Evolutionary conservation across 1,140 invertebrate species (phyloP).

Genomic region (Elysia chlorotica): DNA sequence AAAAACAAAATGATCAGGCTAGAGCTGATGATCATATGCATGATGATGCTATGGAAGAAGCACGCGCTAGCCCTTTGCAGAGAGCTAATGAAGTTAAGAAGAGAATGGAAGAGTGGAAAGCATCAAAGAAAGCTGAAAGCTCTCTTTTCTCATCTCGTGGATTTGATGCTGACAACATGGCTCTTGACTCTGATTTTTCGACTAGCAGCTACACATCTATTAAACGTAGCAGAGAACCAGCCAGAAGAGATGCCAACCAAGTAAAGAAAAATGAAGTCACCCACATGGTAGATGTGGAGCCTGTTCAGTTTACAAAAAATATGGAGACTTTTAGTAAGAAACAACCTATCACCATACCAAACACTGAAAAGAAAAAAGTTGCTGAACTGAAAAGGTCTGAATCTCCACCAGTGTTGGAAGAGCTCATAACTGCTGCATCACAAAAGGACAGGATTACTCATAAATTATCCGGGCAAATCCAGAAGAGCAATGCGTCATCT

Average conservation of each 20-base stretch:
- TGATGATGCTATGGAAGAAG: constrained; percentile 25
- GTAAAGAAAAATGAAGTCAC: not conserved
- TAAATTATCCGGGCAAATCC: no score
- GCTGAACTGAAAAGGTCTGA: not conserved
- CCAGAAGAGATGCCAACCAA: not conserved
- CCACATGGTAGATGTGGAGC: not conserved
- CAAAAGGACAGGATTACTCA: no score
- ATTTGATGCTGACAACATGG: constrained; percentile 3
- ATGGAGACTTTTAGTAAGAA: not conserved
- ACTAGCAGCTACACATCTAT: constrained; percentile 27
- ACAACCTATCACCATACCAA: not conserved
- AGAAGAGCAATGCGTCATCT: no score
- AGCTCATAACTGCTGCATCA: no score
- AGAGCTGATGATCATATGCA: not conserved
- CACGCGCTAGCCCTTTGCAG: constrained; percentile 26
- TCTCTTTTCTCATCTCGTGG: not conserved
- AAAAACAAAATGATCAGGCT: constrained; percentile 4
- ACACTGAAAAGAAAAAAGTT: not conserved
- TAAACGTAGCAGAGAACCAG: not conserved
- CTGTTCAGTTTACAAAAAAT: not conserved
- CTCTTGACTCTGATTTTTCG: constrained; percentile 20
- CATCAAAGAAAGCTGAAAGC: not conserved
- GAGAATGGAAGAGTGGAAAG: constrained; percentile 22
- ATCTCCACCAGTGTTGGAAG: no score
- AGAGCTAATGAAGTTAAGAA: constrained; percentile 30